phyloP scores from a whole-genome alignment of 1,140 invertebrate species.

The Globodera rostochiensis region DNA sequence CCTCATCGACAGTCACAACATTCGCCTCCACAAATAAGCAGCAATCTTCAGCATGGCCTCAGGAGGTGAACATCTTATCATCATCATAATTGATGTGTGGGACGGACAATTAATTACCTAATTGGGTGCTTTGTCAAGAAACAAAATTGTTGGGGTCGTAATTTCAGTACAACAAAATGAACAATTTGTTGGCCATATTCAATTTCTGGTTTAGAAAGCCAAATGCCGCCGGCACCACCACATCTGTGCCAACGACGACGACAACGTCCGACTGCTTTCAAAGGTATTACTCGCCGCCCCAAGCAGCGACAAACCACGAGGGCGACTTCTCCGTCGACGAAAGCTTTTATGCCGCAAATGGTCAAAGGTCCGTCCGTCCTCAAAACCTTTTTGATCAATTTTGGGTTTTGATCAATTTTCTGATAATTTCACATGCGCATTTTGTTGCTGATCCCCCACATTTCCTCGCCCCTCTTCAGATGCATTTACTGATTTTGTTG shows the following conservation, averaged over 20 bases:
- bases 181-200: background rate
- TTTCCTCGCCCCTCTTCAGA: too few species aligned
- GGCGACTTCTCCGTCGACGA: conserved; percentile 62
- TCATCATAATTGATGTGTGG: background rate
- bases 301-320: conserved; percentile 37
- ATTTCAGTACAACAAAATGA: background rate
- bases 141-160: too few species aligned
- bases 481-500: too few species aligned
- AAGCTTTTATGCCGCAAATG: conserved; percentile 59
- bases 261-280: conserved; percentile 26
- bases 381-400: too few species aligned
- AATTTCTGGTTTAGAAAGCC: background rate
- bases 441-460: too few species aligned
- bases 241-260: conserved; percentile 23
- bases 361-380: conserved; percentile 18
- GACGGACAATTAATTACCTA: too few species aligned
- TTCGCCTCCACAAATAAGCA: background rate
- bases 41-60: background rate
- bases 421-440: too few species aligned
- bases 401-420: too few species aligned
- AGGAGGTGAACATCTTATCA: background rate
- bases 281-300: conserved; percentile 7
- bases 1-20: background rate
- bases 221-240: conserved; percentile 14
- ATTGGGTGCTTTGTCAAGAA: too few species aligned